phyloP scores from a whole-genome alignment of 2,113 vertebrate genomes.

The Bufo gargarizans region DNA sequence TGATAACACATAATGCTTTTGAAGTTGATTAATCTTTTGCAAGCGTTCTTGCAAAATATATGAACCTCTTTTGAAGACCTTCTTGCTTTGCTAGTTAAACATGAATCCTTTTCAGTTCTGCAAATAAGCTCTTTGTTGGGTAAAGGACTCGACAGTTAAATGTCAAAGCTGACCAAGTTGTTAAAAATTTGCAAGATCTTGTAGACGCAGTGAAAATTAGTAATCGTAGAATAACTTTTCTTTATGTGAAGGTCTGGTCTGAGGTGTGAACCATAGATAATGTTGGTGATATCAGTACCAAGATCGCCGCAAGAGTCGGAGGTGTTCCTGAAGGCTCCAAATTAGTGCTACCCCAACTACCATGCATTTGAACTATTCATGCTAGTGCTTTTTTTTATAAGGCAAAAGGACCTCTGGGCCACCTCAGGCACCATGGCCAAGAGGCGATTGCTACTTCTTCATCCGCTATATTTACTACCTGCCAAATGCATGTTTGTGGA shows the following conservation, averaged over 20 bases:
- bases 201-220: background rate
- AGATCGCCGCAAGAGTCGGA: background rate
- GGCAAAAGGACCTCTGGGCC: background rate
- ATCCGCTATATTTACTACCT: background rate
- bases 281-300: background rate
- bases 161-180: slow-evolving; percentile 16
- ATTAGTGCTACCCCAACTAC: too few relatives aligned
- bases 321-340: background rate
- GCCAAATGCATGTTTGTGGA: background rate
- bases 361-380: background rate
- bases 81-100: slow-evolving; percentile 28
- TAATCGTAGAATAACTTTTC: background rate
- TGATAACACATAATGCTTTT: slow-evolving; percentile 37
- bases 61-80: slow-evolving; percentile 42
- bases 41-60: slow-evolving; percentile 43
- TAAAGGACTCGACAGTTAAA: slow-evolving; percentile 17
- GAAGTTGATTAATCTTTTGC: slow-evolving; percentile 42
- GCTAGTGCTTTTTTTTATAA: background rate
- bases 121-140: slow-evolving; percentile 32
- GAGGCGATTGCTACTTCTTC: background rate
- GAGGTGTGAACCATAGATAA: background rate
- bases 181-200: slow-evolving; percentile 21
- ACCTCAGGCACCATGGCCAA: background rate
- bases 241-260: background rate
- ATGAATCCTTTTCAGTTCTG: slow-evolving; percentile 34